These are phyloP conservation scores for Serilophus lunatus DNA, from an alignment of 2,113 vertebrate genomes.

Conservation along the genomic window DNA sequence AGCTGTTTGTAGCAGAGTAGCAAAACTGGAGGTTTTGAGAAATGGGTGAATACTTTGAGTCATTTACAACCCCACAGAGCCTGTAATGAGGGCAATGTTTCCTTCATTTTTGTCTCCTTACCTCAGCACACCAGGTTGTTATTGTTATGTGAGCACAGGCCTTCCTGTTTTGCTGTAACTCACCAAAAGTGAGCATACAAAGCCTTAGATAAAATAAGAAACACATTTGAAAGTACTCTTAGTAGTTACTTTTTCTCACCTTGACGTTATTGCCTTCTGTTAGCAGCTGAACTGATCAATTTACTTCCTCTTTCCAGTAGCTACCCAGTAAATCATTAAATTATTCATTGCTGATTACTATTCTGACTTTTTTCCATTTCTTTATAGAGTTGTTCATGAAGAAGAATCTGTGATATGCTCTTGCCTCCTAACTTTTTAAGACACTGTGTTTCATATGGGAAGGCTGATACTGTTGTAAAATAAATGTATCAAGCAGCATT, in stretches of 20 bases:
- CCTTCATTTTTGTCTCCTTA: background rate
- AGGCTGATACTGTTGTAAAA: background rate
- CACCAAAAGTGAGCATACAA: background rate
- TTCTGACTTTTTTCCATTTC: background rate
- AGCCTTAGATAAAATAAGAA: background rate
- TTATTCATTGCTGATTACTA: background rate
- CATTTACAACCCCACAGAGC: background rate
- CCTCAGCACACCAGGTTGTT: background rate
- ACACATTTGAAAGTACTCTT: background rate
- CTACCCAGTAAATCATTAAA: background rate
- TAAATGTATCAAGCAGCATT: background rate
- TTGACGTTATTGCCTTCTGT: background rate
- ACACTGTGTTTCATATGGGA: background rate
- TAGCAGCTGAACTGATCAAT: background rate
- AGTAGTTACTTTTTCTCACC: background rate
- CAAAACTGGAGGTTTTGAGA: background rate
- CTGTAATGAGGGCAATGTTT: background rate
- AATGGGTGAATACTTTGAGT: background rate
- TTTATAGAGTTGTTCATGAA: background rate
- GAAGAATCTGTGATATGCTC: accelerated
- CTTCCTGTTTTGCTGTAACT: background rate
- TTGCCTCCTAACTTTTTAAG: background rate
- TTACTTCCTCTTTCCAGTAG: background rate
- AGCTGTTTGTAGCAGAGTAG: background rate
- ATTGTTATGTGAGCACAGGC: background rate